Percentiles rank a stretch among this genome's conserved stretches.
Conservation (phyloP, 2,888 invertebrate genomes). For the Troglohyphantes excavatus region DNA sequence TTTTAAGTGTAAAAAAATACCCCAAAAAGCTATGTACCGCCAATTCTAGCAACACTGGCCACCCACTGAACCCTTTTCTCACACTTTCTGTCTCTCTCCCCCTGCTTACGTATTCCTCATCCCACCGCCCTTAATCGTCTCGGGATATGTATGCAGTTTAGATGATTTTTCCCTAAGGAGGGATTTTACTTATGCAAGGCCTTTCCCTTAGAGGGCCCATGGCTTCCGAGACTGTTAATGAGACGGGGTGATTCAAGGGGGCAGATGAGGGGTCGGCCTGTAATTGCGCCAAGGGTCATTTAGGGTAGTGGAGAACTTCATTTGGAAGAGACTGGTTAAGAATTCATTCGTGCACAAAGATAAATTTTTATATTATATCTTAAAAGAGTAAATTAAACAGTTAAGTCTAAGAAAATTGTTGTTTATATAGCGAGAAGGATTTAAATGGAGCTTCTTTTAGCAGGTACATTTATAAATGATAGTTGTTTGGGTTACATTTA, state of each 20-base stretch:
- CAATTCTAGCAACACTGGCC: neutral
- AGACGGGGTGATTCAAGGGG: conserved; percentile 66
- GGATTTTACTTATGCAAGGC: conserved; percentile 60
- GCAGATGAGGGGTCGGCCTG: conserved; percentile 23
- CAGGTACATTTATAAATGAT: too few species aligned
- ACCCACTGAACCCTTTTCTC: neutral
- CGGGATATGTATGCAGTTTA: conserved; percentile 69
- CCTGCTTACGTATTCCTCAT: conserved; percentile 68
- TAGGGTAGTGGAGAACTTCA: neutral
- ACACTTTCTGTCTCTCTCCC: neutral
- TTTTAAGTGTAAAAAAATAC: too few species aligned
- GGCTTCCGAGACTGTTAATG: conserved; percentile 63
- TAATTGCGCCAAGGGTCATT: conserved; percentile 4
- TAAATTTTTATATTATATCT: neutral
- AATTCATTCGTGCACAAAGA: neutral
- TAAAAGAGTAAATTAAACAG: neutral
- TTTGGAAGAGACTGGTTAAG: neutral
- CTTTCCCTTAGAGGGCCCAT: conserved; percentile 27
- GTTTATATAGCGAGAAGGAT: neutral
- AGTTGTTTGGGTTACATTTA: too few species aligned
- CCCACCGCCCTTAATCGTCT: conserved; percentile 56
- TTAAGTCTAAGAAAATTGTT: neutral
- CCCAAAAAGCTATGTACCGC: too few species aligned
- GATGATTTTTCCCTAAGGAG: conserved; percentile 73
- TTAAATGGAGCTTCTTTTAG: too few species aligned